Percentiles rank a stretch among this genome's conserved stretches.
Conservation (phyloP, 2,888 invertebrate genomes). For the Lochmaea crataegi region DNA sequence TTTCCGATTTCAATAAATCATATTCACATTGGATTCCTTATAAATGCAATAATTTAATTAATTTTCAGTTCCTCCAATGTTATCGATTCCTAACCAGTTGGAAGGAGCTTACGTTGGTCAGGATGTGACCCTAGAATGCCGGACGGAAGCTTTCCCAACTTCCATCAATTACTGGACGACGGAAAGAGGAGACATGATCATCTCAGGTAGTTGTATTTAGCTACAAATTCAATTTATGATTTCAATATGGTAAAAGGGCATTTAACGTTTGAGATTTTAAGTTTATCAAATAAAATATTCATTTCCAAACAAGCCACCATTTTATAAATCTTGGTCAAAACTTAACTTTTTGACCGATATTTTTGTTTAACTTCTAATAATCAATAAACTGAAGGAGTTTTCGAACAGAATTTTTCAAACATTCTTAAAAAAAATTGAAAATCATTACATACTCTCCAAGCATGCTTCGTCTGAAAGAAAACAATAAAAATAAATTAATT, state of each 20-base stretch:
- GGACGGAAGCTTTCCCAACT: slow-evolving; percentile 91
- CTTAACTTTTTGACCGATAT: no score
- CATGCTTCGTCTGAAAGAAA: no score
- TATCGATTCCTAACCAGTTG: slow-evolving; percentile 92
- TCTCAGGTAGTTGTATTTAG: slow-evolving; percentile 76
- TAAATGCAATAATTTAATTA: slow-evolving; percentile 19
- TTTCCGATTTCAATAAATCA: no score
- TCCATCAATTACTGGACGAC: slow-evolving; percentile 97
- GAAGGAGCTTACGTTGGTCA: slow-evolving; percentile 91
- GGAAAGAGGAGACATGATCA: slow-evolving; percentile 91
- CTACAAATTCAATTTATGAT: slow-evolving; percentile 2
- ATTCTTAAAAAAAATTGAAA: no score
- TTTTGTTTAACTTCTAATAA: no score
- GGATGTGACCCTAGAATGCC: slow-evolving; percentile 88
- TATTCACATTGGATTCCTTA: neutral
- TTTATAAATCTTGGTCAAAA: no score
- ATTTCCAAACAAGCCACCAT: no score
- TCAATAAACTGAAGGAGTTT: no score
- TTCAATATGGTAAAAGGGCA: neutral
- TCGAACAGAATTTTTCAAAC: no score
- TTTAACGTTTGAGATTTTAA: neutral
- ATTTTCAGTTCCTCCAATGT: slow-evolving; percentile 88
- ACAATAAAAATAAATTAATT: no score
- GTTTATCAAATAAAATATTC: no score
- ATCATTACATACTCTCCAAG: no score